phyloP scores from a whole-genome alignment of 2,113 vertebrate species.

The Coptodon rendalli region DNA sequence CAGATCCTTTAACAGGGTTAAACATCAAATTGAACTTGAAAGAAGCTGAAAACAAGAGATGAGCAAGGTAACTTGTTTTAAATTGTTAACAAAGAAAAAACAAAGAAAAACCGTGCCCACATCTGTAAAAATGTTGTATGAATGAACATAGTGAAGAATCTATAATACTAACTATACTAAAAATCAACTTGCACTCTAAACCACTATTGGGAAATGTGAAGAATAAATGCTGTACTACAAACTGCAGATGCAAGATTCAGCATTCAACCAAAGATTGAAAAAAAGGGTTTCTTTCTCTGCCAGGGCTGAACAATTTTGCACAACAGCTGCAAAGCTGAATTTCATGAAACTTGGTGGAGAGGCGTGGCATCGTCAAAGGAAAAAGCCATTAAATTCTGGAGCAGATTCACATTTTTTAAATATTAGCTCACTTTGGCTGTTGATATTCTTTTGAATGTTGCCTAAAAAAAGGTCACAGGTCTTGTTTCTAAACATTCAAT shows the following conservation, averaged over 20 bases:
- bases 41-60: background rate
- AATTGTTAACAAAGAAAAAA: background rate
- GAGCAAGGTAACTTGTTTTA: background rate
- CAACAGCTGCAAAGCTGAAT: background rate
- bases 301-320: background rate
- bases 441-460: background rate
- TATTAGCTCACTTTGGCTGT: background rate
- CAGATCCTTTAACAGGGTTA: background rate
- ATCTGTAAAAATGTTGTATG: background rate
- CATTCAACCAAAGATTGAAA: background rate
- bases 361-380: background rate
- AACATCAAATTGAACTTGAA: background rate
- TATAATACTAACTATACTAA: background rate
- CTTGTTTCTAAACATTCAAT: background rate
- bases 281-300: background rate
- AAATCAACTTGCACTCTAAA: background rate
- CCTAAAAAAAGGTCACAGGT: no score
- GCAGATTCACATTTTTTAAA: background rate
- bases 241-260: background rate
- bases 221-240: background rate
- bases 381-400: fast-evolving
- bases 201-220: background rate
- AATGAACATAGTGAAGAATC: background rate
- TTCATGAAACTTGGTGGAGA: background rate
- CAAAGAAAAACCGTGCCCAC: fast-evolving